Base-by-base conservation (phyloP, 35 echinoderm and acorn worm genomes). In the Apostichopus parvimensis region DNA sequence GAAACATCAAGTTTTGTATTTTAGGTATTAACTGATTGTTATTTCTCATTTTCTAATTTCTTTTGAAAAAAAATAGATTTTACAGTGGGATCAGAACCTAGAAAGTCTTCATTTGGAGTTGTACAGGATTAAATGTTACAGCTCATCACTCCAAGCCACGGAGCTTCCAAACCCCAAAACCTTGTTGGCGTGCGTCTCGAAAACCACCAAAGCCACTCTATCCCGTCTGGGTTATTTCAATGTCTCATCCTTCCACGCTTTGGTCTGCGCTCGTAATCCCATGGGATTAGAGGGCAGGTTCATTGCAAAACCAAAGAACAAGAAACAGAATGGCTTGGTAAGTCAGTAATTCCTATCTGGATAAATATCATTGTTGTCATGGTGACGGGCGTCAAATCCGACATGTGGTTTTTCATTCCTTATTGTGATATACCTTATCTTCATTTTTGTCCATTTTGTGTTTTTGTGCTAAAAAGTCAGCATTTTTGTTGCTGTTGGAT, bases 151-250 rank as follows among this genome's bases (percentile, higher is more conserved):
- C 8, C 97, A 99, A 87, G 97, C 95, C 81, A 94, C 95, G 1
- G 97, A 99, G 93, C 92, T 99, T 18, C 97, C 97, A 56, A 99
- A 99, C 90, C 97, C 97, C 53, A 99, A 99, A 88, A 95, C 91
- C 77, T 83, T 99, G 76, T 89, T 99, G 1, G 95, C 97, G 75
- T 94, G 79, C 70, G 97, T 96, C 76, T 94, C 94, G 56, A 99
- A 96, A 23, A 87, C 93, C 28, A 96, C 97, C 21, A 99, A 99
- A 87, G 89, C 92, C 61, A 84, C 93, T 79, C 93, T 99, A 6
- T 91, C 93, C 20, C 81, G 92, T 45, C 95, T 99, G 0, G 97
- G 95, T 22, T 96, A 96, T 82, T 99, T 99, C 93, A 96, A 92
- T 10, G 97, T 99, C 54, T 99, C 97, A 1, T 99, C 97, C 20